Conservation (phyloP, 2,888 invertebrate genomes). For the Fragum fragum region DNA sequence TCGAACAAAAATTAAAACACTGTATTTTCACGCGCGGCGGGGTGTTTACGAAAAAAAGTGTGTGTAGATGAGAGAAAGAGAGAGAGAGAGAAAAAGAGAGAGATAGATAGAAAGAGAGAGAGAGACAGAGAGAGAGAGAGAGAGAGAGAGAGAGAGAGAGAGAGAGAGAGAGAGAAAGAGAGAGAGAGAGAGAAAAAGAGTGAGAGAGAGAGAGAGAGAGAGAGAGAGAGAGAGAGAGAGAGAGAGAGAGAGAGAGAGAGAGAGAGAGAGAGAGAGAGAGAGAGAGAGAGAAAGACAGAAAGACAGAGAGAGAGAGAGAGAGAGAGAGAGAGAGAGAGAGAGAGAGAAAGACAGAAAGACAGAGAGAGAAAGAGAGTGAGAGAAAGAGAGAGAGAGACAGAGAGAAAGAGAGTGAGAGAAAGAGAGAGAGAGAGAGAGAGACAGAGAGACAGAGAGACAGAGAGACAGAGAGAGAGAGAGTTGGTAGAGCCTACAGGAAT, state of each 20-base stretch:
- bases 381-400: constrained; percentile 30
- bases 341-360: constrained; percentile 16
- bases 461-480: constrained; percentile 28
- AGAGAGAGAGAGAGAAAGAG: neutral
- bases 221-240: constrained; percentile 20
- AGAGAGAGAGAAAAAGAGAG: neutral
- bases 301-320: constrained; percentile 32
- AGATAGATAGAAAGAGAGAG: no score
- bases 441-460: neutral
- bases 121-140: no score
- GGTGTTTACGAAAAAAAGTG: no score
- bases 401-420: no score
- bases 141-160: neutral
- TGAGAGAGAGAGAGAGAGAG: constrained; percentile 14
- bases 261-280: constrained; percentile 26
- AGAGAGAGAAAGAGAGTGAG: constrained; percentile 27
- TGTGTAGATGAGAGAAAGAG: no score
- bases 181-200: no score
- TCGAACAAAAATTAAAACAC: no score
- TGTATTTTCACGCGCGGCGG: no score
- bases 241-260: constrained; percentile 5
- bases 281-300: constrained; percentile 24
- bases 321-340: constrained; percentile 17
- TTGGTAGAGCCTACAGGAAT: neutral
- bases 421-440: neutral